phyloP scores from a whole-genome alignment of 2,797 vertebrate species.

The Poeciliopsis gracilis region DNA sequence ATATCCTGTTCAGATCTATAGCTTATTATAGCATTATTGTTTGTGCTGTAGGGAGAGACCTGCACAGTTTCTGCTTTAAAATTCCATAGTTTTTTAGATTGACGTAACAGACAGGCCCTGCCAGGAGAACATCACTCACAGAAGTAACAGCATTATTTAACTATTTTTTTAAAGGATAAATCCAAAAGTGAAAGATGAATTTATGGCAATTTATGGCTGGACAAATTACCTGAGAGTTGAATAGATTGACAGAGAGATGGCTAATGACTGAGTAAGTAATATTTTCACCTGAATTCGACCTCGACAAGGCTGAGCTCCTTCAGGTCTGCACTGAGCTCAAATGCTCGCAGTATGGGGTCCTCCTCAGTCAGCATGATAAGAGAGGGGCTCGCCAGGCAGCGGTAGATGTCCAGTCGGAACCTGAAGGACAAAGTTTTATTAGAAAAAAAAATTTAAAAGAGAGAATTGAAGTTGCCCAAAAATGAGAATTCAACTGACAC shows the following conservation, averaged over 20 bases:
- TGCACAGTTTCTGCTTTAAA: background rate
- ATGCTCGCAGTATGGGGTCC: conserved; percentile 95
- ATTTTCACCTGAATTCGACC: conserved; percentile 94
- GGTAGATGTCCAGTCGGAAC: conserved; percentile 98
- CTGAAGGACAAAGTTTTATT: conserved; percentile 63
- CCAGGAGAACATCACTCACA: too few relatives aligned
- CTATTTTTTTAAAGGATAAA: background rate
- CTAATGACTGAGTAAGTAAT: background rate
- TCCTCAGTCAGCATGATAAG: conserved; percentile 98
- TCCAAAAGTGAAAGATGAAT: background rate
- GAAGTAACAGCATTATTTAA: too few relatives aligned
- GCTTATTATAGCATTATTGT: background rate
- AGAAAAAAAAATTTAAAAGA: background rate
- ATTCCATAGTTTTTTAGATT: background rate
- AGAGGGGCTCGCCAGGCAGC: conserved; percentile 95
- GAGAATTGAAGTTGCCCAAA: background rate
- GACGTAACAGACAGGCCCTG: background rate
- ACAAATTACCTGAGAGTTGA: background rate
- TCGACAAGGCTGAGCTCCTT: conserved; percentile 97
- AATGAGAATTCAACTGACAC: background rate
- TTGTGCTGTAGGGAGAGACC: background rate
- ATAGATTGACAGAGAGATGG: background rate
- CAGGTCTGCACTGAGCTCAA: conserved; percentile 95
- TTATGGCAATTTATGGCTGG: background rate
- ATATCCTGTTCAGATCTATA: conserved; percentile 19